Evolutionary conservation across 2,888 invertebrate species (phyloP), one percentile per base, ranked within the genome.

Genomic region (Malthinus flaveolus): DNA sequence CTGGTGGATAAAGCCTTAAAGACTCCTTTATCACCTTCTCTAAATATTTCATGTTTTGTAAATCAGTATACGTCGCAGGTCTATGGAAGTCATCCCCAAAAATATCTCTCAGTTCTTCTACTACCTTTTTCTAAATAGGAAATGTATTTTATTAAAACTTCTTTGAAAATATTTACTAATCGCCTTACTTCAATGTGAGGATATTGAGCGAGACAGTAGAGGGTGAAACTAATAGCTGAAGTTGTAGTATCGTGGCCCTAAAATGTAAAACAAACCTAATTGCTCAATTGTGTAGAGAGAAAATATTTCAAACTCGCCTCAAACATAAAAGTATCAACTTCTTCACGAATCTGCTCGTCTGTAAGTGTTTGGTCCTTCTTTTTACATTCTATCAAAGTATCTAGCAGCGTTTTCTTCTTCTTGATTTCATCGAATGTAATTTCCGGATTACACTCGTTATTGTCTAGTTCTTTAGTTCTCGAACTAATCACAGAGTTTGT

Each of bases 261-360:
- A 61, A 69, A 39, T 37, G 31, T 5, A 37, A 12, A 23, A 37
- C 36, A 9, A 35, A 8, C 10, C n/a, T 6, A n/a, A 31, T 23
- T 49, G 7, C n/a, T 39, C 7, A 7, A 11, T 5, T 42, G n/a
- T n/a, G n/a, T n/a, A n/a, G n/a, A 9, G 7, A 47, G 8, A 7
- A 36, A 4, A 15, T 4, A 15, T 36, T 37, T 70, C 1, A 32
- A 34, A 9, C 74, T 75, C 72, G 86, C 87, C 75, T 85, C 88
- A 74, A 89, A 90, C 85, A 89, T 71, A 66, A 89, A 88, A 0
- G 89, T 89, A 65, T 89, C 86, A 0, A 89, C 87, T 78, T 89
- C 87, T 71, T 88, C 86, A 50, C 86, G 80, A 39, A 90, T 82
- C 59, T 84, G 83, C 32, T 82, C 72, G 61, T 85, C 83, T 6